Percentiles rank a stretch among this genome's conserved stretches.
Evolutionary conservation across 2,888 invertebrate genomes (phyloP).

Genomic region (Limnephilus rhombicus): DNA sequence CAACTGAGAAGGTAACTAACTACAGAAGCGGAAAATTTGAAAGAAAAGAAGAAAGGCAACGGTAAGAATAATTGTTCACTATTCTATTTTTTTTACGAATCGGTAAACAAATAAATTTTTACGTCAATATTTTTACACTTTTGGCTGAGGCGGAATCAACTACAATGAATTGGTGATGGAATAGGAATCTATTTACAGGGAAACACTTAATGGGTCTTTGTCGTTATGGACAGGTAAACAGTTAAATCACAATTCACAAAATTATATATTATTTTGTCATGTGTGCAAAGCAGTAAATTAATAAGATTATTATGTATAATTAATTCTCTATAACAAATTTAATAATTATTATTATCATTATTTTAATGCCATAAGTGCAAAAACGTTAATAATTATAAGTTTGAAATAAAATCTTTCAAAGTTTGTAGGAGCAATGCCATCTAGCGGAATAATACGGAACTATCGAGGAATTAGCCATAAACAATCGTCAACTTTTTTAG

Average conservation of each 20-base stretch:
- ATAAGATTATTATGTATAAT: background rate
- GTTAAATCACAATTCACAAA: conserved; percentile 40
- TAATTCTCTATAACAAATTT: background rate
- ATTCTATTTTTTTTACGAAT: background rate
- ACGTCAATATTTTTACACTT: background rate
- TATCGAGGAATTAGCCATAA: background rate
- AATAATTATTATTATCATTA: background rate
- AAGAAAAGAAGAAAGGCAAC: background rate
- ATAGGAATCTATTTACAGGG: conserved; percentile 24
- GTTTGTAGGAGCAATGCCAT: background rate
- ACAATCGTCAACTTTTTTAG: background rate
- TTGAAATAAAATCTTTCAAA: background rate
- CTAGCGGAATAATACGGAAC: background rate
- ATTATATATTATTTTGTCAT: background rate
- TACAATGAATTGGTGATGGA: background rate
- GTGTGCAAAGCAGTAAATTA: background rate
- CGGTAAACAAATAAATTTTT: background rate
- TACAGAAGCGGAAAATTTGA: background rate
- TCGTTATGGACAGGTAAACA: conserved; percentile 63
- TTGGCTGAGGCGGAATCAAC: background rate
- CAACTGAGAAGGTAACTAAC: background rate
- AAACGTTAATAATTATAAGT: background rate
- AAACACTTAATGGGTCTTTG: conserved; percentile 63
- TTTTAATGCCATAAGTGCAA: background rate
- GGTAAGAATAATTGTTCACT: background rate